Conservation (phyloP, 2,113 vertebrate species). For the Laticauda colubrina region DNA sequence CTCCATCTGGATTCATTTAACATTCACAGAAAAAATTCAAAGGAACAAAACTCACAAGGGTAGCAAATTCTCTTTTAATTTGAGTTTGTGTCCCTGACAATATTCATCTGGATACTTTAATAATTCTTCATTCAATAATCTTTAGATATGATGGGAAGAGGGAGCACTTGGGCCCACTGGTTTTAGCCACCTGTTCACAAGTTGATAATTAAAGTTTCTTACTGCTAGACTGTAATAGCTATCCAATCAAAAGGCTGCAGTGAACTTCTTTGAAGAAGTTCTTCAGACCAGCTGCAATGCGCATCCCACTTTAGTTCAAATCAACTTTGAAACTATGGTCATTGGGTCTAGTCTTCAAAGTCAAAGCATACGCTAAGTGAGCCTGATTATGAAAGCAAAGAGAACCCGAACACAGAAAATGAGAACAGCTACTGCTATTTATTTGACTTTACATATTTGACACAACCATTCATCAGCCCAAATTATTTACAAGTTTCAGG, state of each 20-base stretch:
- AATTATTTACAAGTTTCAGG: constrained; percentile 56
- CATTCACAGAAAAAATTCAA: neutral
- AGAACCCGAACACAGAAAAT: neutral
- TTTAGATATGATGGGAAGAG: neutral
- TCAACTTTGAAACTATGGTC: constrained; percentile 18
- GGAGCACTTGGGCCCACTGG: constrained; percentile 5
- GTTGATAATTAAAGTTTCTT: neutral
- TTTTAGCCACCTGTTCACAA: neutral
- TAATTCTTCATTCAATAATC: neutral
- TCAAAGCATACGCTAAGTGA: constrained; percentile 28
- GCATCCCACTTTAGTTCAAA: constrained; percentile 15
- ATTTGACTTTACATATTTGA: constrained; percentile 45
- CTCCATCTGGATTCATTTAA: neutral
- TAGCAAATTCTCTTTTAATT: neutral
- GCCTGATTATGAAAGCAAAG: neutral
- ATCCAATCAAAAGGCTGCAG: neutral
- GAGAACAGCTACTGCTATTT: constrained; percentile 32
- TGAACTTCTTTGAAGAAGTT: constrained; percentile 18
- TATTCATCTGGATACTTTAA: neutral
- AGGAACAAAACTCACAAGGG: neutral
- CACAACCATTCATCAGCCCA: constrained; percentile 49
- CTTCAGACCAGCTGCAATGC: constrained; percentile 9
- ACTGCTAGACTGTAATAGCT: neutral
- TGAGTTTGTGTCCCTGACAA: neutral
- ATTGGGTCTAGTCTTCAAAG: constrained; percentile 7